Base-by-base conservation (phyloP, 2,888 invertebrate species). In the Frankliniella fusca region DNA sequence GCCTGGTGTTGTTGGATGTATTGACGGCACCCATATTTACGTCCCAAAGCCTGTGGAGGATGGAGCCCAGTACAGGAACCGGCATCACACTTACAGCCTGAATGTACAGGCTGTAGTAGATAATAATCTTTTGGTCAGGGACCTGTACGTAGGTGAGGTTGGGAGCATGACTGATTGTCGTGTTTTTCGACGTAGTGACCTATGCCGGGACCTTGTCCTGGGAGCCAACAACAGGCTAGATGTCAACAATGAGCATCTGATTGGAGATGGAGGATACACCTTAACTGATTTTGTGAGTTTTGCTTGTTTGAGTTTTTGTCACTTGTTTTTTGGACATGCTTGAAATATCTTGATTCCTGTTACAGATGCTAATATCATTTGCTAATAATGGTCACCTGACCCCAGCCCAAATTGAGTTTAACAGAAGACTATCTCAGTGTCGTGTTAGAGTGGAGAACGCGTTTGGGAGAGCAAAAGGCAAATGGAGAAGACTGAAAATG, bases 1-100 rank as follows among this genome's bases (percentile, higher is more conserved):
- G 54, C 54, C 54, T 54, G 54, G 54, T 54, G 54, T 54, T 54
- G 54, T 54, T 54, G 54, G 54, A 54, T 54, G 54, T 54, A 54
- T 54, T 54, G 54, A 54, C 54, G 54, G 54, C 54, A 54, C 54
- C 8, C 54, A 54, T 54, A 8, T 54, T 54, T 54, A 54, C 54
- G 54, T 15, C 54, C 54, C 54, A 54, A 54, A 54, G 54, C 54
- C 54, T 54, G 54, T 54, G 54, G 54, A 54, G 8, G 54, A 54
- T 54, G 54, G 54, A 54, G 54, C 54, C 54, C 54, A 54, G 54
- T 54, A 54, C 54, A 54, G 54, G 54, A 54, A 54, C 54, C 54
- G 54, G 54, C 54, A 54, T 54, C 54, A 54, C 54, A 54, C 54
- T 54, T 54, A 54, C 54, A 54, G 54, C 54, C 54, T 54, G 54